These are phyloP conservation scores for Loris lydekkerianus DNA, from an alignment of 2,797 vertebrate species.

Conservation along the genomic window DNA sequence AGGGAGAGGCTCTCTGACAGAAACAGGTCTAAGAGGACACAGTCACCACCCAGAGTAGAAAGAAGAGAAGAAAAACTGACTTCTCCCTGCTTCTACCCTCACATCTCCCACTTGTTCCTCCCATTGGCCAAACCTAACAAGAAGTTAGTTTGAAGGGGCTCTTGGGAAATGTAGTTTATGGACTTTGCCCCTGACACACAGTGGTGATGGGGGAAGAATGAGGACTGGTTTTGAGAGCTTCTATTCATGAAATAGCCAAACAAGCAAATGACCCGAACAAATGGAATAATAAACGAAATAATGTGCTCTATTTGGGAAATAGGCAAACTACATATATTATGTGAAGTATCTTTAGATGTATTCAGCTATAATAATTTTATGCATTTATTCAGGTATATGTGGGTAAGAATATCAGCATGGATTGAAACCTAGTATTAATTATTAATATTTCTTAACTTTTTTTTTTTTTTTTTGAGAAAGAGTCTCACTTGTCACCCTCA, in stretches of 20 bases:
- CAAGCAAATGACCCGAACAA: not conserved
- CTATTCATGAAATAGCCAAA: not conserved
- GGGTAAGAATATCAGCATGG: conserved; percentile 2
- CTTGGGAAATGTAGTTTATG: conserved; percentile 63
- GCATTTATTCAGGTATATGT: conserved; percentile 23
- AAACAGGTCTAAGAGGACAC: not conserved
- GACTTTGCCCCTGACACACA: not conserved
- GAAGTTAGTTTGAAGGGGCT: conserved; percentile 45
- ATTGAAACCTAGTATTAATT: conserved; percentile 43
- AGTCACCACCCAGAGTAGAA: not conserved
- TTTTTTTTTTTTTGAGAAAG: not conserved
- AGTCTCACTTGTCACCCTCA: no score
- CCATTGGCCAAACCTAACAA: conserved; percentile 27
- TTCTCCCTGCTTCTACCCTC: not conserved
- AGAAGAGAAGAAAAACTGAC: not conserved
- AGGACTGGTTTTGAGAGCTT: conserved; percentile 29
- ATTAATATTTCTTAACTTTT: conserved; percentile 30
- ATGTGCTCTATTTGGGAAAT: not conserved
- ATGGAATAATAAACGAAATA: not conserved
- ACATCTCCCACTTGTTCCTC: not conserved
- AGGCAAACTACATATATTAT: not conserved
- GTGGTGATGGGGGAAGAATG: not conserved
- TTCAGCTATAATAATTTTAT: conserved; percentile 37
- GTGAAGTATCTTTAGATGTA: not conserved
- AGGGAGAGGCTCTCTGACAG: not conserved